Base-by-base conservation (phyloP, 1,140 invertebrate species). In the Oreohelix idahoensis region DNA sequence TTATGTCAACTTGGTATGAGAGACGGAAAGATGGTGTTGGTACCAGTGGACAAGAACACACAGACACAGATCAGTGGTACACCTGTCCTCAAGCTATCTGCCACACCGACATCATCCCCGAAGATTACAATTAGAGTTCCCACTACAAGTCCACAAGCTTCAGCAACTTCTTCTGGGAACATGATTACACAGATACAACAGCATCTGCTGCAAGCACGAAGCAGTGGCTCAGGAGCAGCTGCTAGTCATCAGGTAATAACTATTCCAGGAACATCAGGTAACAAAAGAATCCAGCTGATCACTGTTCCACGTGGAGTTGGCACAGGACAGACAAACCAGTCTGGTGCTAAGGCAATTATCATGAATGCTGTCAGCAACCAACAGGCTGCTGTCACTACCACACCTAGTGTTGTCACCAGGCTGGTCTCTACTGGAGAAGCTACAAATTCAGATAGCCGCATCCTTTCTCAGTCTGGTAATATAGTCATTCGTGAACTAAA, bases 1-100 rank as follows among this genome's bases (percentile, higher is more conserved):
- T n/a, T 82, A 15, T 73, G 45, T 17, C 80, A 75, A 51, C 80
- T 82, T 26, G 35, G 26, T 1, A 32, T 82, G 29, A 51, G 71
- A 63, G 71, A 51, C 15, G 80, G 71, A 38, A 82, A 82, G 35
- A 82, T 82, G 80, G 71, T 82, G 26, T 66, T 82, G 35, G 71
- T 82, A 13, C 80, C 80, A 29, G 80, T 82, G 2, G 51, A 53
- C 45, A 82, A 82, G 42, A 58, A 32, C 23, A 38, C 35, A 1
- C 71, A 51, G 20, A 45, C 80, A 26, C 80, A 82, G 35, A 5
- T 4, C n/a, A 20, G 26, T 8, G 36, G 63, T 26, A n/a, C 63
- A 20, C 71, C 79, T 36, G 77, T 69, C 36, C 49, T 80, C n/a
- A 29, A 38, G 20, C 35, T 63, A 20, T 49, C 53, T 2, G 29